Evolutionary conservation across 2,797 vertebrate genomes (phyloP).

Genomic region (Tenualosa ilisha): DNA sequence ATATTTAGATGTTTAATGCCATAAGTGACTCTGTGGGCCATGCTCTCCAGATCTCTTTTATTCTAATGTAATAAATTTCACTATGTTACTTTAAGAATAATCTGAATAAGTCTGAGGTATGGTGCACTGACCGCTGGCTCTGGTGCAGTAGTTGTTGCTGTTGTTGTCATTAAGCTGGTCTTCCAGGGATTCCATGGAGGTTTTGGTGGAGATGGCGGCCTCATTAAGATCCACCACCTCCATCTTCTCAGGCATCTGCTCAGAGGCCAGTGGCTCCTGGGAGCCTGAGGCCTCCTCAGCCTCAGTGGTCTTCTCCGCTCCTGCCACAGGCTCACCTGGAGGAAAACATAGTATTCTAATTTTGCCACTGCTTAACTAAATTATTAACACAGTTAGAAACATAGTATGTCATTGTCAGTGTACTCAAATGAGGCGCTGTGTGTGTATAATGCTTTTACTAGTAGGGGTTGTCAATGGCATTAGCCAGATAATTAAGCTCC

Average conservation of each 20-base stretch:
- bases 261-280: slow-evolving; percentile 2
- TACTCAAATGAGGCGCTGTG: neutral
- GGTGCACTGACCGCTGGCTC: slow-evolving; percentile 27
- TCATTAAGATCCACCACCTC: slow-evolving; percentile 39
- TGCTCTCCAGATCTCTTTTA: too few species aligned
- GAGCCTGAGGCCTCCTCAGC: neutral
- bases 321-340: neutral
- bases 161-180: slow-evolving; percentile 51
- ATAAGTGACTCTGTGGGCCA: too few species aligned
- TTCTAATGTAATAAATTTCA: neutral
- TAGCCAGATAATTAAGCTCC: neutral
- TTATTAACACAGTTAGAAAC: neutral
- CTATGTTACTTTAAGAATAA: neutral
- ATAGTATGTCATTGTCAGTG: neutral
- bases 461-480: neutral
- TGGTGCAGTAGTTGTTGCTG: slow-evolving; percentile 43
- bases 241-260: slow-evolving; percentile 29
- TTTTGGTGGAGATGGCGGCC: slow-evolving; percentile 46
- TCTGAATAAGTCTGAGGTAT: neutral
- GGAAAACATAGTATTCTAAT: neutral
- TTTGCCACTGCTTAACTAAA: neutral
- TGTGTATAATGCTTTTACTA: neutral
- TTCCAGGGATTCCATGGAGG: slow-evolving; percentile 54
- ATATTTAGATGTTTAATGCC: too few species aligned
- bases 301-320: neutral